Conservation (phyloP, 30 jellyfish, hydroid and myxozoan species). For the Chrysaora quinquecirrha region DNA sequence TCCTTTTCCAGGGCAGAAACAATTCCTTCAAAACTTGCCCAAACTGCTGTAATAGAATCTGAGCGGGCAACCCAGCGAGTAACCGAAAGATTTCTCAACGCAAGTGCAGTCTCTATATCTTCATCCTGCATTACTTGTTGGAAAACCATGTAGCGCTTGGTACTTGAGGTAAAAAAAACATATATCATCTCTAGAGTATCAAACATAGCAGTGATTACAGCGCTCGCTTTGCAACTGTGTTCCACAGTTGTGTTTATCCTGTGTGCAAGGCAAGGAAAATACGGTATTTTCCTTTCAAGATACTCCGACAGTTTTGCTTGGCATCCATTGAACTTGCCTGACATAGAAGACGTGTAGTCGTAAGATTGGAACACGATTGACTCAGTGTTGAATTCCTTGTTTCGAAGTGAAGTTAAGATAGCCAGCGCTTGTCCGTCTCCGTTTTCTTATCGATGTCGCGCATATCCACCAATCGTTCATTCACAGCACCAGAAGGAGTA, state of each 20-base stretch:
- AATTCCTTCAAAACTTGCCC: slow-evolving; percentile 34
- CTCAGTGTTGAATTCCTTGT: slow-evolving; percentile 49
- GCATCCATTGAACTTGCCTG: slow-evolving; percentile 61
- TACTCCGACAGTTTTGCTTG: slow-evolving; percentile 64
- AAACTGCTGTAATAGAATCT: slow-evolving; percentile 38
- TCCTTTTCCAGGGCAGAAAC: slow-evolving; percentile 27
- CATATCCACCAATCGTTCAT: slow-evolving; percentile 26
- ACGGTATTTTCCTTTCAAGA: slow-evolving; percentile 63
- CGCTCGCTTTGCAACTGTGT: slow-evolving; percentile 62
- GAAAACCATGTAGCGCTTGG: slow-evolving; percentile 67
- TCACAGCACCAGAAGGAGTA: neutral
- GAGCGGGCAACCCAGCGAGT: slow-evolving; percentile 42
- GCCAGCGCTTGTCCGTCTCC: slow-evolving; percentile 45
- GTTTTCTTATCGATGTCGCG: slow-evolving; percentile 26
- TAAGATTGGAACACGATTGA: slow-evolving; percentile 49
- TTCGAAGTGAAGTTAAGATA: slow-evolving; percentile 42
- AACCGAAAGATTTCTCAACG: slow-evolving; percentile 64
- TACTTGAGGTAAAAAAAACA: slow-evolving; percentile 66
- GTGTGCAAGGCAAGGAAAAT: slow-evolving; percentile 69
- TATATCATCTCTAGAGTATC: slow-evolving; percentile 50
- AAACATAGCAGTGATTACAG: slow-evolving; percentile 64
- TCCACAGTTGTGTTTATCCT: slow-evolving; percentile 72
- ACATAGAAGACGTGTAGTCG: slow-evolving; percentile 50
- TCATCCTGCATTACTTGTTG: slow-evolving; percentile 58
- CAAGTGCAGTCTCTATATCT: slow-evolving; percentile 61